Evolutionary conservation across 2,797 vertebrate species (phyloP), one percentile per base, ranked within the genome.

Genomic region (Menidia menidia): DNA sequence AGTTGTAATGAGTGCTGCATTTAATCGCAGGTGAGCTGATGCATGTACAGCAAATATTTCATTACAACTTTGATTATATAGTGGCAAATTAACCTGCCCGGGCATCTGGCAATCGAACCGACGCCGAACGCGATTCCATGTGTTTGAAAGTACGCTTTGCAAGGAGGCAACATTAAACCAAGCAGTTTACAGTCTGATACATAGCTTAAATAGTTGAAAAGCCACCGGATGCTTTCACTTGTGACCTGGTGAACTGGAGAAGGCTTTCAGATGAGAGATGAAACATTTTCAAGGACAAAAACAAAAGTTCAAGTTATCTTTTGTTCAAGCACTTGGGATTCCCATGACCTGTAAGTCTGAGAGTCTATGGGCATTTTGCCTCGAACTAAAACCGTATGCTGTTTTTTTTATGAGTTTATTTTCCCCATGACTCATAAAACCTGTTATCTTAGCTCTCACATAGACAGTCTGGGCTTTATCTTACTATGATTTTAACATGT

Each of bases 61-160:
- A 89, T 88, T 88, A 86, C 71, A 60, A 2, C 52, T 75, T 33
- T 73, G 71, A 83, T 78, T 87, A 82, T 86, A 87, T 84, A 48
- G 73, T 41, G 65, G 71, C 73, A 81, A 80, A 87, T 83, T 56
- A 78, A 68, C 56, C 43, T 55, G 59, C 60, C 4, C 71, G 14
- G 41, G 69, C 73, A 83, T 77, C 81, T 83, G 82, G 73, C 58
- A 73, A 83, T 79, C 77, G 47, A 9, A 64, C 41, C 13, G 43
- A 13, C 7, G 79, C 45, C 66, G 14, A 19, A 30, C 47, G 31
- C 54, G 45, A 61, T 65, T 25, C 56, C 67, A 59, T 31, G 67
- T 62, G 54, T 81, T 68, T 70, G 80, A 68, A 74, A 39, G 60
- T 71, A 62, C 2, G 60, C 68, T 57, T 58, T 60, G 13, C 69